Percentiles rank a stretch among this genome's conserved stretches.
These are phyloP conservation scores for Eucera pruinosa DNA, from an alignment of 2,888 invertebrate species.

Conservation along the genomic window DNA sequence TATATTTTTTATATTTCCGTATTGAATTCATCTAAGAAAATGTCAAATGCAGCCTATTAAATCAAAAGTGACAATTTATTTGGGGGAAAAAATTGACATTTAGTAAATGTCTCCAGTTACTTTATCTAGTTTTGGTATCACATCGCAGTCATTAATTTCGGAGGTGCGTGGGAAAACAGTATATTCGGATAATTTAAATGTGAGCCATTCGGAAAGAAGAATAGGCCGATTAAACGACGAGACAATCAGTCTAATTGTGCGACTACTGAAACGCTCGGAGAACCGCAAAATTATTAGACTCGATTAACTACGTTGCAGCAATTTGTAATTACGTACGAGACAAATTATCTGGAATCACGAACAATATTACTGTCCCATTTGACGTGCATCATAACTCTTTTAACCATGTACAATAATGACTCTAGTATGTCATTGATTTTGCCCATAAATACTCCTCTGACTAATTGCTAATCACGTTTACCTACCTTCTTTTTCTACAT, in stretches of 20 bases:
- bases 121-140: too few relatives aligned
- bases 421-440: not conserved
- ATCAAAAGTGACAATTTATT: too few relatives aligned
- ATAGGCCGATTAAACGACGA: constrained; percentile 25
- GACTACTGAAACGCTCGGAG: constrained; percentile 33
- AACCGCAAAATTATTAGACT: constrained; percentile 27
- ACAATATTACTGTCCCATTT: constrained; percentile 24
- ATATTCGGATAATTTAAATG: not conserved
- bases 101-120: too few relatives aligned
- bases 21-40: too few relatives aligned
- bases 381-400: not conserved
- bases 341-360: constrained; percentile 51
- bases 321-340: constrained; percentile 28
- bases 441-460: not conserved
- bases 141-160: not conserved
- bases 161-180: not conserved
- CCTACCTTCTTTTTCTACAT: not conserved
- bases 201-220: constrained; percentile 4
- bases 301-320: constrained; percentile 24
- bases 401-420: not conserved
- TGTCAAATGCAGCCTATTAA: too few relatives aligned
- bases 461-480: not conserved
- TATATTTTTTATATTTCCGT: too few relatives aligned
- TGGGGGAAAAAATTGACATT: too few relatives aligned
- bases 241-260: constrained; percentile 17